Evolutionary conservation across 1,140 invertebrate species (phyloP).

Genomic region (Drosophila navojoa): DNA sequence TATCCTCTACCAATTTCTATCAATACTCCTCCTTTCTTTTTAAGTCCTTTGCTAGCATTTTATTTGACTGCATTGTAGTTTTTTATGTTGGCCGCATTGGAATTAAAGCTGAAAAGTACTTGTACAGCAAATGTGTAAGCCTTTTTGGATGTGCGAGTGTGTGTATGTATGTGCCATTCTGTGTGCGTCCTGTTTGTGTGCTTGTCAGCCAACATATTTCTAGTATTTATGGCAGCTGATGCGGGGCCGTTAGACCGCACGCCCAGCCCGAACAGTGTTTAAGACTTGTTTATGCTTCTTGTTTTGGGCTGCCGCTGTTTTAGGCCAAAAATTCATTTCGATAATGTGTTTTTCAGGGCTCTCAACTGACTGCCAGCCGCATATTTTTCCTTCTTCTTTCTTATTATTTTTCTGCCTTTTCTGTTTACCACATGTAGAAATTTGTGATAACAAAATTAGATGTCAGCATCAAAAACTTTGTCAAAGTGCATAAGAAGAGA

Average conservation of each 20-base stretch:
- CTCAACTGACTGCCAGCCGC: constrained; percentile 10
- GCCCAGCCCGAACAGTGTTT: constrained; percentile 18
- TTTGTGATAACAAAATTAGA: constrained; percentile 54
- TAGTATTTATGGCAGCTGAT: constrained; percentile 37
- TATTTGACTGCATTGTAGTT: constrained; percentile 23
- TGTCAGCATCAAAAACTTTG: constrained; percentile 32
- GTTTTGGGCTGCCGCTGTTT: constrained; percentile 38
- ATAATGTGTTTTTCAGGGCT: constrained; percentile 43
- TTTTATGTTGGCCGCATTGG: constrained; percentile 30
- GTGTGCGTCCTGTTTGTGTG: constrained; percentile 13
- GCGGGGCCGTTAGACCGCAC: not conserved
- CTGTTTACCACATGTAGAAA: constrained; percentile 27
- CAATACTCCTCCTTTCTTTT: not conserved
- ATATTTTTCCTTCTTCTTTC: not conserved
- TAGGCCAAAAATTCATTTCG: constrained; percentile 51
- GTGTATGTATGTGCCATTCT: not conserved
- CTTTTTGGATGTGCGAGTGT: constrained; percentile 2
- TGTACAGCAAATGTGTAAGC: constrained; percentile 22
- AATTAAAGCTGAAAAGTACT: constrained; percentile 37
- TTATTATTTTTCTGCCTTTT: not conserved
- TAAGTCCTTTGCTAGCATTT: not conserved
- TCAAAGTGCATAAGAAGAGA: constrained; percentile 41
- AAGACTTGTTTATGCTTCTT: constrained; percentile 49
- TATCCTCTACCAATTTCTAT: not conserved
- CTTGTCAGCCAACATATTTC: constrained; percentile 50